Evolutionary conservation across 2,113 vertebrate species (phyloP).

Genomic region (Rhinoptilus africanus): DNA sequence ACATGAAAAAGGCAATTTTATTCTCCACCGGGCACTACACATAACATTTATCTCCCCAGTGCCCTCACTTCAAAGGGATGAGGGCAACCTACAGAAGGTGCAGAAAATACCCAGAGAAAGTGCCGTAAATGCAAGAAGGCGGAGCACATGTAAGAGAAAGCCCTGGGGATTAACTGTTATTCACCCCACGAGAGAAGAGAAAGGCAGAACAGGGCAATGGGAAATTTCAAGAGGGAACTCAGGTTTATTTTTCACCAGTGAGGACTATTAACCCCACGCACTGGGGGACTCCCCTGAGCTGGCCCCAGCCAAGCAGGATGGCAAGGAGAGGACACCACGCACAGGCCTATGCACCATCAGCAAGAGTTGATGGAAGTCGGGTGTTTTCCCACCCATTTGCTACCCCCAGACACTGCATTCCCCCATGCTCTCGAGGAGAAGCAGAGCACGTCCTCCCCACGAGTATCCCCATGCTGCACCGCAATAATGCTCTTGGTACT

Average conservation of each 20-base stretch:
- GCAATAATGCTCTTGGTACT: accelerated
- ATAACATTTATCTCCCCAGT: not conserved
- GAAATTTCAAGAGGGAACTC: not conserved
- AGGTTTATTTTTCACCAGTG: accelerated
- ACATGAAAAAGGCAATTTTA: not conserved
- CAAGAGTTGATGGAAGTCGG: too few relatives aligned
- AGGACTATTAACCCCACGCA: accelerated
- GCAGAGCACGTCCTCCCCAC: accelerated
- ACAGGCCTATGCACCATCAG: not conserved
- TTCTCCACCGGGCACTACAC: not conserved
- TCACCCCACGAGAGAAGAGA: too few relatives aligned
- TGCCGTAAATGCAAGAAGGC: not conserved
- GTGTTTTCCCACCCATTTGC: not conserved
- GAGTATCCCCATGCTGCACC: accelerated
- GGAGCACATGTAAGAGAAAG: not conserved
- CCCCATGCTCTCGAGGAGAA: accelerated
- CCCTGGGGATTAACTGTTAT: not conserved
- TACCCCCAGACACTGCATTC: not conserved
- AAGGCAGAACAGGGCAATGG: not conserved
- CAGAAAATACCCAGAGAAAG: not conserved
- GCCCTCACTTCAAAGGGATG: not conserved
- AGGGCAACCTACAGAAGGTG: not conserved
- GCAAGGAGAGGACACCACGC: not conserved
- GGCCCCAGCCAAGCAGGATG: not conserved
- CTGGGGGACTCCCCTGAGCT: too few relatives aligned